These are phyloP conservation scores for Cirrhinus molitorella DNA, from an alignment of 2,797 vertebrate genomes.

Conservation along the genomic window DNA sequence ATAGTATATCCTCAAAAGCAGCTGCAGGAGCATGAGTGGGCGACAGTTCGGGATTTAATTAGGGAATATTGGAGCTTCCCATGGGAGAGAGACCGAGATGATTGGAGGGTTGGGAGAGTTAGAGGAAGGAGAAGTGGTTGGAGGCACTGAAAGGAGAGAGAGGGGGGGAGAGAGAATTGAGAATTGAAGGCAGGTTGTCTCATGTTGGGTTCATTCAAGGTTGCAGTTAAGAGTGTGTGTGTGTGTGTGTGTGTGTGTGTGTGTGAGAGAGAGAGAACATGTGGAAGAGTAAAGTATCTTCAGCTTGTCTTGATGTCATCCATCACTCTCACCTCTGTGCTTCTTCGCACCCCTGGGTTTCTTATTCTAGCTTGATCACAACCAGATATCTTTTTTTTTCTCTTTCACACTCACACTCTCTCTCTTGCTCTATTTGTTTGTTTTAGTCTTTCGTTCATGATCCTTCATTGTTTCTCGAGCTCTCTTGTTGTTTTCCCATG, in stretches of 20 bases:
- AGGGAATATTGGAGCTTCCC: conserved; percentile 41
- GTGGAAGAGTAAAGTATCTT: not conserved
- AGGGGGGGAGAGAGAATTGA: not conserved
- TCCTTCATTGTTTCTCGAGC: not conserved
- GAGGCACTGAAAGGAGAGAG: not conserved
- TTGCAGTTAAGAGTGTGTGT: not conserved
- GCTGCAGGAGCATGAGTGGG: not conserved
- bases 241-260: no score
- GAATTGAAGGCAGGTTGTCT: not conserved
- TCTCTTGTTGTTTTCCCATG: not conserved
- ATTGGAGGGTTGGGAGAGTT: conserved; percentile 9
- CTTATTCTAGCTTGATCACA: conserved; percentile 18
- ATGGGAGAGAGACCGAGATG: not conserved
- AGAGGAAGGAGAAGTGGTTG: conserved; percentile 7
- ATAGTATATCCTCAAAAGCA: conserved; percentile 15
- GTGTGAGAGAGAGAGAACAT: no score
- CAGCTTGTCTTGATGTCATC: conserved; percentile 19
- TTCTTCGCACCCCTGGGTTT: conserved; percentile 14
- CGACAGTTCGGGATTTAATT: conserved; percentile 47
- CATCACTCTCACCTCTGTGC: conserved; percentile 22
- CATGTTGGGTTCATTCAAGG: not conserved
- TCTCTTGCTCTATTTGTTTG: conserved; percentile 3
- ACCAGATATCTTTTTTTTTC: conserved; percentile 21
- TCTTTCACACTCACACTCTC: conserved; percentile 12
- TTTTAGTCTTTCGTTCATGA: conserved; percentile 9